Evolutionary conservation across 2,888 invertebrate species (phyloP).

Genomic region (Pimpla rufipes): DNA sequence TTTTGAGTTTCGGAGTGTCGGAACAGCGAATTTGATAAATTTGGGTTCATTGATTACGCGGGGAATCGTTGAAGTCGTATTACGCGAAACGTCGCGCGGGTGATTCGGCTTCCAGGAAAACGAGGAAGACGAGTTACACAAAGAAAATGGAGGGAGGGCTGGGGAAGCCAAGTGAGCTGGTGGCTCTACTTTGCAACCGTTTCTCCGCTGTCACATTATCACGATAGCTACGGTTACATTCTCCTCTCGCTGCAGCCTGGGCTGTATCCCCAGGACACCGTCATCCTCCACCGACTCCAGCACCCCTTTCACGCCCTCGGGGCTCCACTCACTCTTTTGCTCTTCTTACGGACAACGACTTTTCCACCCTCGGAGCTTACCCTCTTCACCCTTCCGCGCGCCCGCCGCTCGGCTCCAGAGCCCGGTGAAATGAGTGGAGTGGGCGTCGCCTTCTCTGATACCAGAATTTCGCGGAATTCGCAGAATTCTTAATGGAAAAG

Average conservation of each 20-base stretch:
- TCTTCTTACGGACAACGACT: slow-evolving; percentile 45
- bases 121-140: slow-evolving; percentile 34
- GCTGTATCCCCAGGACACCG: slow-evolving; percentile 56
- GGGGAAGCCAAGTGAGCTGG: slow-evolving; percentile 52
- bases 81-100: not conserved
- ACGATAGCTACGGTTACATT: slow-evolving; percentile 76
- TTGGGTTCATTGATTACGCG: not conserved
- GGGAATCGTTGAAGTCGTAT: not conserved
- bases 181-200: slow-evolving; percentile 75
- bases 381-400: not conserved
- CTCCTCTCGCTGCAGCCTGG: slow-evolving; percentile 47
- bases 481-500: slow-evolving; percentile 44
- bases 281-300: slow-evolving; percentile 46
- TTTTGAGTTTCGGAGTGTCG: too few relatives aligned
- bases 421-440: not conserved
- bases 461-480: slow-evolving; percentile 55
- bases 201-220: slow-evolving; percentile 81
- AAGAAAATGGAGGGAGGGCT: slow-evolving; percentile 34
- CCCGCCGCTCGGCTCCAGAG: not conserved
- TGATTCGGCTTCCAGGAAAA: slow-evolving; percentile 18
- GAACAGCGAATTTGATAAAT: too few relatives aligned
- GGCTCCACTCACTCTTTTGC: slow-evolving; percentile 16
- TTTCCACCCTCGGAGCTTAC: slow-evolving; percentile 23
- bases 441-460: slow-evolving; percentile 34
- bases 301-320: slow-evolving; percentile 17